Evolutionary conservation across 2,113 vertebrate species (phyloP), one percentile per base, ranked within the genome.

Genomic region (Urocynchramus pylzowi): DNA sequence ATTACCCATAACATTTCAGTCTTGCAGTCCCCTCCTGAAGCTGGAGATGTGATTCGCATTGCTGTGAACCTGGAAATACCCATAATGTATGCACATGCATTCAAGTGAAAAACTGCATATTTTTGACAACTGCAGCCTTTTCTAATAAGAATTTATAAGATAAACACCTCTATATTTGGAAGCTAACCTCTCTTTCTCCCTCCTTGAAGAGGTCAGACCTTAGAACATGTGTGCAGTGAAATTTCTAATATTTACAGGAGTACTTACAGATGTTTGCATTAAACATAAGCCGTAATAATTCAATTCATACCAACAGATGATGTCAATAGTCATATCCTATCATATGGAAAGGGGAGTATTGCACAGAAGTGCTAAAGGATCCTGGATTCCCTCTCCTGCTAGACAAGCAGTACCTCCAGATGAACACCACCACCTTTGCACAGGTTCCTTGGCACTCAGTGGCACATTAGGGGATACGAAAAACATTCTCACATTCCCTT

Each of bases 161-260:
- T 53, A 85, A 94, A 93, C 2, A 2, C 75, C 30, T 90, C 75
- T 96, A 37, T 90, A 93, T 93, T 96, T 91, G 78, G 67, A 95
- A 79, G 60, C 45, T 69, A 42, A 77, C 39, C 50, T 76, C 24
- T 4, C 9, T 77, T 87, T 78, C 69, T 82, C 69, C 67, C 19
- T 65, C 16, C 74, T 64, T 49, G 77, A 79, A 85, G 74, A 65
- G 57, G 81, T 87, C 77, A 94, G 73, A 31, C 53, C 50, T 76
- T 3, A 75, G 41, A 95, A 82, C 67, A 78, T 16, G 35, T 79
- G 84, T 70, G 82, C 91, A 88, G 39, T 83, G 74, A 80, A 80
- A 85, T 80, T 45, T 73, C 67, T 74, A 21, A 59, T 94, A 93
- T 91, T 96, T 94, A 90, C 70, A 83, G 75, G 89, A 95, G 52